These are phyloP conservation scores for Drosophila trapezifrons DNA, from an alignment of 1,140 invertebrate species.

Conservation along the genomic window DNA sequence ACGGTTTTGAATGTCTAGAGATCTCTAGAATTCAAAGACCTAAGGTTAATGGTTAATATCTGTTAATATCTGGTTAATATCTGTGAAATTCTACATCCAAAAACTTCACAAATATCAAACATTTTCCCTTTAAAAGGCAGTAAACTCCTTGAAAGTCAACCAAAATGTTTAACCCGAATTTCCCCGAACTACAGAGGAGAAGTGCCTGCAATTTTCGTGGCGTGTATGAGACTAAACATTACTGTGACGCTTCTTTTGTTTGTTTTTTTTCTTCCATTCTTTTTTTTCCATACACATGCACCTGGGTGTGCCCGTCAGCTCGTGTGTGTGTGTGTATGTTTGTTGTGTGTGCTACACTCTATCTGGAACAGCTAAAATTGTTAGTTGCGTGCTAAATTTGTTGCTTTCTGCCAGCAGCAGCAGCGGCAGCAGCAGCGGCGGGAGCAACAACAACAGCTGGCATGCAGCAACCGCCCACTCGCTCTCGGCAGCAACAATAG, in stretches of 20 bases:
- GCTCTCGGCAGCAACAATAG: slow-evolving; percentile 20
- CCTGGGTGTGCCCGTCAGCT: slow-evolving; percentile 50
- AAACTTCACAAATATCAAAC: not conserved
- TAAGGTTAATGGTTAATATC: not conserved
- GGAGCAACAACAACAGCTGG: too few relatives aligned
- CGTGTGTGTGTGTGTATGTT: slow-evolving; percentile 16
- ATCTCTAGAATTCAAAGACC: not conserved
- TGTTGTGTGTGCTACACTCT: slow-evolving; percentile 19
- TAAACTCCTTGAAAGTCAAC: not conserved
- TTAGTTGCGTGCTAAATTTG: slow-evolving; percentile 80
- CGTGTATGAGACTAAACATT: slow-evolving; percentile 18
- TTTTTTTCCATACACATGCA: slow-evolving; percentile 21
- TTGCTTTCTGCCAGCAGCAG: slow-evolving; percentile 44
- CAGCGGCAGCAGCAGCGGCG: slow-evolving; percentile 17
- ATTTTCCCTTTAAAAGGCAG: not conserved
- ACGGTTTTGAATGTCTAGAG: not conserved
- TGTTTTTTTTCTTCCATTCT: slow-evolving; percentile 15
- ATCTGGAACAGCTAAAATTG: slow-evolving; percentile 81
- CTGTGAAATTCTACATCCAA: not conserved
- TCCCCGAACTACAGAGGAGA: not conserved
- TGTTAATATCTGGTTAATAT: not conserved
- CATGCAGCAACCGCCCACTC: slow-evolving; percentile 57
- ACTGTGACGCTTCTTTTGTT: slow-evolving; percentile 44
- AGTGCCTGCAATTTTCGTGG: slow-evolving; percentile 25
- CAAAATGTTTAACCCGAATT: not conserved